Conservation (phyloP, 2,113 vertebrate species). For the Egretta garzetta region DNA sequence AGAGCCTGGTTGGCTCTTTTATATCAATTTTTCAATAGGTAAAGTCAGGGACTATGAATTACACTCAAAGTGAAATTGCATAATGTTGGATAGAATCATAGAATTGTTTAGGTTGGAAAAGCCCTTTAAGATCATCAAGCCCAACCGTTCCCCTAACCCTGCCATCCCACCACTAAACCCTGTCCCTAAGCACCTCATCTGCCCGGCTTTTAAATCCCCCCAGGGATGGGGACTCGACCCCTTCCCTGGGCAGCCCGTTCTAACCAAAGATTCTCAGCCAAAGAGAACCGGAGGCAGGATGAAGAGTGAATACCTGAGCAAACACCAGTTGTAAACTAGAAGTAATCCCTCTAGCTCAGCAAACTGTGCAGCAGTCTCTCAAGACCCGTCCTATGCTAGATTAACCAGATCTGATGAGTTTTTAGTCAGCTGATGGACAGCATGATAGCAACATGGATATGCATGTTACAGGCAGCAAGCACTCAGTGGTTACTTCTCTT, state of each 20-base stretch:
- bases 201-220: no score
- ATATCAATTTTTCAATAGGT: background rate
- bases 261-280: background rate
- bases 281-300: background rate
- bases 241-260: no score
- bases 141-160: no score
- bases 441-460: background rate
- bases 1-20: background rate
- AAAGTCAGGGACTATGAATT: background rate
- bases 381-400: background rate
- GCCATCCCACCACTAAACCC: no score
- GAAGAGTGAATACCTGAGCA: background rate
- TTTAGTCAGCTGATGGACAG: background rate
- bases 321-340: background rate
- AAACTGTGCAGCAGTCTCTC: background rate
- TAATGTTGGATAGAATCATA: background rate
- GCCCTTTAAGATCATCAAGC: no score
- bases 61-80: background rate
- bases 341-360: background rate
- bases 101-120: no score
- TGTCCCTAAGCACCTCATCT: no score
- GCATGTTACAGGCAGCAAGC: background rate
- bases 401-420: background rate
- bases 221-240: no score
- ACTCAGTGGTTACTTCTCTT: background rate